phyloP scores from a whole-genome alignment of 2,113 vertebrate genomes.

The Serilophus lunatus region DNA sequence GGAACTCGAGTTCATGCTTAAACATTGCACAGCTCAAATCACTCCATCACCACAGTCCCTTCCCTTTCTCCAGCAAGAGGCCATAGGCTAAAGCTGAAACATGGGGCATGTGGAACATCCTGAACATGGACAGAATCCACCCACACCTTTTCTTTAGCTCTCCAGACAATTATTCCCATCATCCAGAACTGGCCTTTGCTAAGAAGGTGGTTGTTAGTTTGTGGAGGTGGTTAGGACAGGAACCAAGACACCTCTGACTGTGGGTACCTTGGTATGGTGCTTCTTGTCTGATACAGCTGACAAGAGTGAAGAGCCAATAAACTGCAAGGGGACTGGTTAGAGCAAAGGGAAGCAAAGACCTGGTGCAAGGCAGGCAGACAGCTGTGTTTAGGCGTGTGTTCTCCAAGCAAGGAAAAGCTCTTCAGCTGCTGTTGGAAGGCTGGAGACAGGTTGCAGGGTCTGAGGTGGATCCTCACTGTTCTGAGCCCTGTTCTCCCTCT shows the following conservation, averaged over 20 bases:
- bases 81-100: neutral
- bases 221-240: neutral
- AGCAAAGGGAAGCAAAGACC: neutral
- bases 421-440: neutral
- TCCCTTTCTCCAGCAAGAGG: neutral
- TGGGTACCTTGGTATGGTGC: accelerated
- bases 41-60: neutral
- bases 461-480: accelerated
- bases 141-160: neutral
- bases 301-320: neutral
- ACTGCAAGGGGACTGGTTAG: neutral
- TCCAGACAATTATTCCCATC: neutral
- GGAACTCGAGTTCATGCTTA: neutral
- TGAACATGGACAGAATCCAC: neutral
- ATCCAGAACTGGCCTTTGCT: neutral
- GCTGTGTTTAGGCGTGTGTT: neutral
- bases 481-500: too few species aligned
- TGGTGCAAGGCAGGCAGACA: neutral
- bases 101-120: neutral
- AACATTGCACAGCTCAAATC: slow-evolving; percentile 55
- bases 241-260: accelerated
- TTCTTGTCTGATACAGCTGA: neutral
- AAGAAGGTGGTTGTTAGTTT: neutral
- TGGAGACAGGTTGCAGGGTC: accelerated
- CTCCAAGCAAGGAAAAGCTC: neutral